phyloP scores from a whole-genome alignment of 2,888 invertebrate genomes.

The Nyleta sp. region DNA sequence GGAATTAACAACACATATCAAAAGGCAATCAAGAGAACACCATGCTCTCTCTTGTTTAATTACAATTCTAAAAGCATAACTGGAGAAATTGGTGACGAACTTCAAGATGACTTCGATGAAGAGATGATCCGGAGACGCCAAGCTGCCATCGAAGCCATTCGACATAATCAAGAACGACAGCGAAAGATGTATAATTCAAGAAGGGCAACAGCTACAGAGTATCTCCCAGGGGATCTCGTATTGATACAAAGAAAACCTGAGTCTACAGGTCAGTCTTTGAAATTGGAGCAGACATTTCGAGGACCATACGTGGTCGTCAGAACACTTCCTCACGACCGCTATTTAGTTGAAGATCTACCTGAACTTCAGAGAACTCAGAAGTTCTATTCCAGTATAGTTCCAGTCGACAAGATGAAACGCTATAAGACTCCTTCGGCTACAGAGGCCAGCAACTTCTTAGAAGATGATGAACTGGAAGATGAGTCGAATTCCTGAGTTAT shows the following conservation, averaged over 20 bases:
- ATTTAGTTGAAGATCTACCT: conserved; percentile 67
- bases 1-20: conserved; percentile 40
- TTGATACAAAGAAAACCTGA: conserved; percentile 58
- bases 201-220: conserved; percentile 44
- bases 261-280: conserved; percentile 65
- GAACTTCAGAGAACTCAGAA: conserved; percentile 55
- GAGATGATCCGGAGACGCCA: conserved; percentile 6
- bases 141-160: not conserved
- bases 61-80: conserved; percentile 10
- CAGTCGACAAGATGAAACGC: conserved; percentile 59
- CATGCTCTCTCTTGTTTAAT: conserved; percentile 25
- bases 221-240: conserved; percentile 64
- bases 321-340: conserved; percentile 67
- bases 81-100: conserved; percentile 21
- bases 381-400: conserved; percentile 50
- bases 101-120: conserved; percentile 11
- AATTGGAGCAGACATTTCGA: conserved; percentile 60
- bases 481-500: too few species aligned
- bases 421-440: too few species aligned
- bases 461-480: too few species aligned
- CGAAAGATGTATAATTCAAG: not conserved
- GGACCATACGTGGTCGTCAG: conserved; percentile 60
- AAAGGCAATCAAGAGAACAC: conserved; percentile 23
- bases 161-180: conserved; percentile 14
- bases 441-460: too few species aligned